Conservation (phyloP, 2,113 vertebrate genomes). For the Chaetodon auriga region DNA sequence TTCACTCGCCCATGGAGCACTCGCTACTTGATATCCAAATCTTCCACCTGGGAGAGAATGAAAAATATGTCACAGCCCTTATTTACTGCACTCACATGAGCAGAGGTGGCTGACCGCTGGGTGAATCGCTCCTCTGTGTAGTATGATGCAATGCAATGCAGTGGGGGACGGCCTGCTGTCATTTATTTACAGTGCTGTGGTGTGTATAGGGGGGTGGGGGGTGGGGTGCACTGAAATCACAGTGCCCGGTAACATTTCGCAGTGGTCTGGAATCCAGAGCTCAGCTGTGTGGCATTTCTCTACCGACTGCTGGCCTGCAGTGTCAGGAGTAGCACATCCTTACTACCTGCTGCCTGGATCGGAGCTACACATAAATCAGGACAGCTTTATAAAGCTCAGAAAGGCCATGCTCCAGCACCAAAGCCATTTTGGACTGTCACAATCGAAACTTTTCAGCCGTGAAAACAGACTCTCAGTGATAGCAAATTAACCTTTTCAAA, state of each 20-base stretch:
- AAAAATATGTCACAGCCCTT: constrained; percentile 73
- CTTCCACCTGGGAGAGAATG: constrained; percentile 80
- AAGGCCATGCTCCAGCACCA: constrained; percentile 11
- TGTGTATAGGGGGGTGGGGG: constrained; percentile 12
- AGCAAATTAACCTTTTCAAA: neutral
- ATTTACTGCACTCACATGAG: constrained; percentile 68
- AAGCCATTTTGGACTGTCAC: neutral
- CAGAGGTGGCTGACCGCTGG: constrained; percentile 70
- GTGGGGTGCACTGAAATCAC: constrained; percentile 66
- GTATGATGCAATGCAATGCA: constrained; percentile 69
- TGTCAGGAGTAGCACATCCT: constrained; percentile 76
- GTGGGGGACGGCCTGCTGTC: constrained; percentile 37
- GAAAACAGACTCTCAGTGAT: neutral
- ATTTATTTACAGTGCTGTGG: constrained; percentile 71
- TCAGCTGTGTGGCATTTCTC: constrained; percentile 85
- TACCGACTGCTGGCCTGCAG: constrained; percentile 77
- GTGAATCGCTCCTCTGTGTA: constrained; percentile 68
- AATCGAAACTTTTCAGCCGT: neutral
- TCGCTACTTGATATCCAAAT: constrained; percentile 71
- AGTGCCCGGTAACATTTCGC: constrained; percentile 83
- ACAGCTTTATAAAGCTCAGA: constrained; percentile 30
- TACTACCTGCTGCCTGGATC: constrained; percentile 83
- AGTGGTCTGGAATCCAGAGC: constrained; percentile 78
- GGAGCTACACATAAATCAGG: constrained; percentile 60
- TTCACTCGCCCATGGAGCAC: constrained; percentile 48